Conservation (phyloP, 1,140 invertebrate genomes). For the Varroa destructor region DNA sequence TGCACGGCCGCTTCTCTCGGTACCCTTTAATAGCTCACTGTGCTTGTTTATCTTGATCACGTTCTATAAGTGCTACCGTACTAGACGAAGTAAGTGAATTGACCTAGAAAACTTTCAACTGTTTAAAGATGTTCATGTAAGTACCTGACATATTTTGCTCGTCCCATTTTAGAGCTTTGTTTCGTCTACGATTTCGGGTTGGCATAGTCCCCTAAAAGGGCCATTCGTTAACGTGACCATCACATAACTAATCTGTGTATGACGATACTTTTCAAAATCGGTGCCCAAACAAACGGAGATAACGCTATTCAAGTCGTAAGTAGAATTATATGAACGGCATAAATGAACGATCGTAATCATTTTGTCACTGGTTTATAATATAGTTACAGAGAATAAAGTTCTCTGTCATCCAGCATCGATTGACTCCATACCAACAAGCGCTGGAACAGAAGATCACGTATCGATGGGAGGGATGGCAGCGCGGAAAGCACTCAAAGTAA, state of each 20-base stretch:
- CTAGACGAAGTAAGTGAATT: background rate
- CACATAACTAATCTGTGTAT: too few relatives aligned
- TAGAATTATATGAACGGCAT: too few relatives aligned
- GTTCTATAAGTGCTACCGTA: background rate
- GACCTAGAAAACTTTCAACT: background rate
- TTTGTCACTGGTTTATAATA: slow-evolving; percentile 23
- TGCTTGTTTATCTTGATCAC: background rate
- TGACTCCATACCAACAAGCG: slow-evolving; percentile 57
- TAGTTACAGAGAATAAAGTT: slow-evolving; percentile 60
- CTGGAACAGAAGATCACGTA: slow-evolving; percentile 62
- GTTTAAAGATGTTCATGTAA: background rate
- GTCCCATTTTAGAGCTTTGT: too few relatives aligned
- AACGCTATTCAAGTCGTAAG: too few relatives aligned
- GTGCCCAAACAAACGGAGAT: too few relatives aligned
- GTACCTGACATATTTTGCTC: too few relatives aligned
- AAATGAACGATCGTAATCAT: slow-evolving; percentile 2
- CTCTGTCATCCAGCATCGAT: slow-evolving; percentile 59
- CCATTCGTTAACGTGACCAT: too few relatives aligned
- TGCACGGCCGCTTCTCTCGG: slow-evolving; percentile 57
- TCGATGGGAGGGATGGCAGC: slow-evolving; percentile 61
- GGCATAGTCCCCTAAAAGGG: too few relatives aligned
- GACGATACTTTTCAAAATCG: too few relatives aligned
- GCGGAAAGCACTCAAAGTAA: slow-evolving; percentile 49
- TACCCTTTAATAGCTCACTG: slow-evolving; percentile 36
- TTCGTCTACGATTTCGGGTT: too few relatives aligned